Percentiles rank a stretch among this genome's conserved stretches.
Conservation (phyloP, 2,888 invertebrate species). For the Adelphocoris suturalis region DNA sequence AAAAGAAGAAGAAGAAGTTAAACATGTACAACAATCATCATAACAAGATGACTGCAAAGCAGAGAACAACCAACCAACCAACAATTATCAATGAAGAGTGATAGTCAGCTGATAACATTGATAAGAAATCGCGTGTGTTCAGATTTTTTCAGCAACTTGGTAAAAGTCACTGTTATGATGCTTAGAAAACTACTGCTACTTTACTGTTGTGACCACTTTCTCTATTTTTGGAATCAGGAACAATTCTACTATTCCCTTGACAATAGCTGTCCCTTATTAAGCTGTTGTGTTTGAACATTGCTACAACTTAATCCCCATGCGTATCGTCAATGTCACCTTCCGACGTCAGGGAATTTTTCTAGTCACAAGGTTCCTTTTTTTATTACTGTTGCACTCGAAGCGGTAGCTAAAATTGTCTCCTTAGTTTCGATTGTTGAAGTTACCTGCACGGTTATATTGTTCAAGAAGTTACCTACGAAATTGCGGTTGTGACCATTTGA, state of each 20-base stretch:
- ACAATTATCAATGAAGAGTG: not conserved
- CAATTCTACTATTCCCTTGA: not conserved
- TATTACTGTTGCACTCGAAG: not conserved
- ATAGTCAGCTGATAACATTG: slow-evolving; percentile 8
- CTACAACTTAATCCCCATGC: slow-evolving; percentile 4
- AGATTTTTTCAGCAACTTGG: not conserved
- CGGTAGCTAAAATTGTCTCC: slow-evolving; percentile 11
- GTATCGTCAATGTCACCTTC: slow-evolving; percentile 51
- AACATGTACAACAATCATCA: too few species aligned
- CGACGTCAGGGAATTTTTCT: slow-evolving; percentile 53
- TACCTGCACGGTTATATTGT: too few species aligned
- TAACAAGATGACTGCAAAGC: too few species aligned
- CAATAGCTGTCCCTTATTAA: not conserved
- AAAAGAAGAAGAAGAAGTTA: too few species aligned
- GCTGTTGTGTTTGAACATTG: not conserved
- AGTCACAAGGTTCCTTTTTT: slow-evolving; percentile 60
- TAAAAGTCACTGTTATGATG: not conserved
- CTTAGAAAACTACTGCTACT: not conserved
- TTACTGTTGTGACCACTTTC: not conserved
- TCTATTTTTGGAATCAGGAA: not conserved
- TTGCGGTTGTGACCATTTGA: too few species aligned
- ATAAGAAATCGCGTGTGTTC: not conserved
- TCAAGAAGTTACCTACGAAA: too few species aligned
- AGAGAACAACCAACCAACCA: too few species aligned
- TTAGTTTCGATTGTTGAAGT: not conserved